Evolutionary conservation across 2,113 vertebrate genomes (phyloP).

Genomic region (Halichoeres trimaculatus): DNA sequence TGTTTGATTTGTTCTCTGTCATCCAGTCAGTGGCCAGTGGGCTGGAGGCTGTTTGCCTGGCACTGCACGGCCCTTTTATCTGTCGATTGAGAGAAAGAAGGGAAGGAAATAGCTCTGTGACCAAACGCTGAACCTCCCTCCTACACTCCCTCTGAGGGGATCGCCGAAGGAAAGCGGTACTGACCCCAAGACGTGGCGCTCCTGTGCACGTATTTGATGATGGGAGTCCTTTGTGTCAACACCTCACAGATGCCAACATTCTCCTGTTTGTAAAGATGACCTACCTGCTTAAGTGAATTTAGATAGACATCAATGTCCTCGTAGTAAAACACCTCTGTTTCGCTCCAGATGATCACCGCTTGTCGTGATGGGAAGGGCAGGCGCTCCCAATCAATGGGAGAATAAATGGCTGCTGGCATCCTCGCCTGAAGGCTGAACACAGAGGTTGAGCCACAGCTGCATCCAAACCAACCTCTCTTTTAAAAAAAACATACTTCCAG

Average conservation of each 20-base stretch:
- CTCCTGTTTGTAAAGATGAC: slow-evolving; percentile 23
- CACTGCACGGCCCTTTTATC: slow-evolving; percentile 55
- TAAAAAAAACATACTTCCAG: slow-evolving; percentile 18
- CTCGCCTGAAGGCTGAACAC: slow-evolving; percentile 19
- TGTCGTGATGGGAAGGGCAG: slow-evolving; percentile 44
- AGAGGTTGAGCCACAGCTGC: slow-evolving; percentile 21
- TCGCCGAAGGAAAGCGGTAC: background rate
- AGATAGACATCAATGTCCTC: slow-evolving; percentile 59
- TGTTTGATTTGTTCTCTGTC: slow-evolving; percentile 74
- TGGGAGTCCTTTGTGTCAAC: background rate
- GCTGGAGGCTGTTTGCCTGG: slow-evolving; percentile 63
- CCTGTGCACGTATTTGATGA: background rate
- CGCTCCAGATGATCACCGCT: slow-evolving; percentile 53
- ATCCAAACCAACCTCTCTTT: background rate
- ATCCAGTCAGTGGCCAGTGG: slow-evolving; percentile 62
- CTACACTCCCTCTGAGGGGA: slow-evolving; percentile 5
- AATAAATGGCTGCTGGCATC: slow-evolving; percentile 57
- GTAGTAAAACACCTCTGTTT: slow-evolving; percentile 63
- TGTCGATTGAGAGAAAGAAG: slow-evolving; percentile 49
- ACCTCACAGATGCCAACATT: background rate
- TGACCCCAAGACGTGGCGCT: slow-evolving; percentile 5
- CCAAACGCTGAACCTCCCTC: slow-evolving; percentile 53
- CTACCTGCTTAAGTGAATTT: slow-evolving; percentile 51
- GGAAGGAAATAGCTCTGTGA: slow-evolving; percentile 40
- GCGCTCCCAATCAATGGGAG: slow-evolving; percentile 56